These are phyloP conservation scores for Brachionus calyciflorus DNA, from an alignment of 1,140 invertebrate species.

Conservation along the genomic window DNA sequence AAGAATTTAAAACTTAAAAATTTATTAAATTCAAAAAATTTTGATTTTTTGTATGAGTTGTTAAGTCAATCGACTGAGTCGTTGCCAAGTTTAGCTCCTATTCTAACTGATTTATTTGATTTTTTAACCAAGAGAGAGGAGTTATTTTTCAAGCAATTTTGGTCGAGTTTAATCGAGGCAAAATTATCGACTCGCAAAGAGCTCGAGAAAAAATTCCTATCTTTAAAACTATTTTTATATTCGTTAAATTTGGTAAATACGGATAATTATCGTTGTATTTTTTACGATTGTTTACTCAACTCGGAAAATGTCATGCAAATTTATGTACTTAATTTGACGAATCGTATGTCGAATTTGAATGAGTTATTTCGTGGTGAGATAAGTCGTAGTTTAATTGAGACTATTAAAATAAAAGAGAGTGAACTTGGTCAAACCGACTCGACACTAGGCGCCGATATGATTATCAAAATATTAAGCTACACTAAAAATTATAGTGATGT, in stretches of 20 bases:
- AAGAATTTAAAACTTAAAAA: slow-evolving; percentile 31
- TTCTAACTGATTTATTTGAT: background rate
- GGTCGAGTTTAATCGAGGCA: background rate
- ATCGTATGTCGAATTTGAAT: slow-evolving; percentile 12
- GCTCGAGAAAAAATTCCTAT: slow-evolving; percentile 27
- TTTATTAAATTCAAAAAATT: background rate
- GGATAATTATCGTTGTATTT: background rate
- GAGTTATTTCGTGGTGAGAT: slow-evolving; percentile 1
- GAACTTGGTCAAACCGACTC: background rate
- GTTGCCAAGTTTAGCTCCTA: slow-evolving; percentile 8
- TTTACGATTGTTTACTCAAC: background rate
- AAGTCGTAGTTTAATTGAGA: background rate
- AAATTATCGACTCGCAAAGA: slow-evolving; percentile 19
- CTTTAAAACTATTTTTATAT: background rate
- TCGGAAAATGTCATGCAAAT: slow-evolving; percentile 13
- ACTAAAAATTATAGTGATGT: slow-evolving; percentile 25
- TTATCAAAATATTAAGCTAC: background rate
- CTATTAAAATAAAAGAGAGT: background rate
- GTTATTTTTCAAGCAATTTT: slow-evolving; percentile 30
- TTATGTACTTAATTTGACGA: slow-evolving; percentile 1
- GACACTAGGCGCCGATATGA: slow-evolving; percentile 17
- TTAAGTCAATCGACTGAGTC: slow-evolving; percentile 32
- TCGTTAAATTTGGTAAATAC: background rate
- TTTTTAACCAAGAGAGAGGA: background rate
- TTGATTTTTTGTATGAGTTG: slow-evolving; percentile 40